These are phyloP conservation scores for Serilophus lunatus DNA, from an alignment of 2,113 vertebrate genomes.

Conservation along the genomic window DNA sequence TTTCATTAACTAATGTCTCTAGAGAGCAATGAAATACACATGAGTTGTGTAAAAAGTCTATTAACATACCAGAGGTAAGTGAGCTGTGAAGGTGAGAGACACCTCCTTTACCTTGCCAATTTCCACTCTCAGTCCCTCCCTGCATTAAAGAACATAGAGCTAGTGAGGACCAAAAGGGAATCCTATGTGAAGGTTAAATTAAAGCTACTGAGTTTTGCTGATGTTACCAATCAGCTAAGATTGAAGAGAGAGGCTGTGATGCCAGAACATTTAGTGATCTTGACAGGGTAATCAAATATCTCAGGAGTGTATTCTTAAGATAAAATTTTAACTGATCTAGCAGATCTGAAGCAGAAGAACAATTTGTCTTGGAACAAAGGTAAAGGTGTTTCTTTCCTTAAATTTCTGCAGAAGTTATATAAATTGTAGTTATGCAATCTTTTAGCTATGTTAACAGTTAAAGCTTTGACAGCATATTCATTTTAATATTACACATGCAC, in stretches of 20 bases:
- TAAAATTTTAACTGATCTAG: constrained; percentile 41
- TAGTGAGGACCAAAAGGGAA: constrained; percentile 39
- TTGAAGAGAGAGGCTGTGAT: constrained; percentile 15
- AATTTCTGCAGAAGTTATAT: neutral
- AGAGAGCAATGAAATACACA: neutral
- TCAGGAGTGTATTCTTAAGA: constrained; percentile 36
- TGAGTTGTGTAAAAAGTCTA: neutral
- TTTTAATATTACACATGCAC: neutral
- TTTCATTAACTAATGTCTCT: constrained; percentile 8
- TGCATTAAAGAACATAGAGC: constrained; percentile 32
- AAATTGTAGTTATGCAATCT: no score
- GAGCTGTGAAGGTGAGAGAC: constrained; percentile 58
- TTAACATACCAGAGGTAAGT: neutral
- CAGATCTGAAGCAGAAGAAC: constrained; percentile 12
- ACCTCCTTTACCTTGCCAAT: neutral
- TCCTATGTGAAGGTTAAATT: constrained; percentile 72
- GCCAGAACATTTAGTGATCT: constrained; percentile 52
- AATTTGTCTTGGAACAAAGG: constrained; percentile 32
- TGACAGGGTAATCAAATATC: constrained; percentile 70
- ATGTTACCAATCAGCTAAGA: constrained; percentile 63
- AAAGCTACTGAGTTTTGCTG: constrained; percentile 67
- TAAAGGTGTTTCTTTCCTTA: neutral
- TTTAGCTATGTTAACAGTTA: no score
- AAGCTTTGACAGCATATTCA: constrained; percentile 16
- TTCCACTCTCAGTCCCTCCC: neutral